Evolutionary conservation across 2,888 invertebrate species (phyloP).

Genomic region (Amiota communis): DNA sequence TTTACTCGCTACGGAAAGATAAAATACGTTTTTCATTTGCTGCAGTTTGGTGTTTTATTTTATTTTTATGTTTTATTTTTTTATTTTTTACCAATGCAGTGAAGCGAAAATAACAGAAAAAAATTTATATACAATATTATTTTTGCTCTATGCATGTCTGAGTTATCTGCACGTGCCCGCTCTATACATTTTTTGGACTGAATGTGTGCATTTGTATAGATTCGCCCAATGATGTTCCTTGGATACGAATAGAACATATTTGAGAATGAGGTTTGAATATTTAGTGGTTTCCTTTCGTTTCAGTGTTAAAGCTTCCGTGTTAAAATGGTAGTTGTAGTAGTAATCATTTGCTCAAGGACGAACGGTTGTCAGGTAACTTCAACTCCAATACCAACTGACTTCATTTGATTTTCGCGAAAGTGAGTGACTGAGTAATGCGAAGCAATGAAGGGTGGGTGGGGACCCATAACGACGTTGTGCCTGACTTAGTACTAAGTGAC

Average conservation of each 20-base stretch:
- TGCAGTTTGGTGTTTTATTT: slow-evolving; percentile 43
- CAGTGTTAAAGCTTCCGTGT: too few relatives aligned
- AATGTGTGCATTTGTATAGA: background rate
- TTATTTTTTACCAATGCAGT: slow-evolving; percentile 47
- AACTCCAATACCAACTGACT: background rate
- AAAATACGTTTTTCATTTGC: slow-evolving; percentile 65
- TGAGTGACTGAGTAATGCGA: background rate
- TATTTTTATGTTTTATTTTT: slow-evolving; percentile 36
- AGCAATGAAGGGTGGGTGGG: background rate
- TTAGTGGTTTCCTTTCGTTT: too few relatives aligned
- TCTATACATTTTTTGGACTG: background rate
- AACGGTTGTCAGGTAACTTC: background rate
- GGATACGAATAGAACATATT: too few relatives aligned
- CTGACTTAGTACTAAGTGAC: slow-evolving; percentile 28
- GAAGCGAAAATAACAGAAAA: slow-evolving; percentile 49
- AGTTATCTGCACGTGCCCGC: background rate
- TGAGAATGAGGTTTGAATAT: too few relatives aligned
- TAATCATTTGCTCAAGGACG: slow-evolving; percentile 13
- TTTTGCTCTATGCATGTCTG: slow-evolving; percentile 63
- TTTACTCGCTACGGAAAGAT: slow-evolving; percentile 56
- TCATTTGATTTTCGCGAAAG: slow-evolving; percentile 7
- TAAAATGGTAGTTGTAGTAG: too few relatives aligned
- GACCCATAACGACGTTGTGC: slow-evolving; percentile 16
- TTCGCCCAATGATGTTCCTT: too few relatives aligned
- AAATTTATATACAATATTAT: slow-evolving; percentile 52